Evolutionary conservation across 2,888 invertebrate genomes (phyloP), one percentile per base, ranked within the genome.

Genomic region (Napeogenes inachia): DNA sequence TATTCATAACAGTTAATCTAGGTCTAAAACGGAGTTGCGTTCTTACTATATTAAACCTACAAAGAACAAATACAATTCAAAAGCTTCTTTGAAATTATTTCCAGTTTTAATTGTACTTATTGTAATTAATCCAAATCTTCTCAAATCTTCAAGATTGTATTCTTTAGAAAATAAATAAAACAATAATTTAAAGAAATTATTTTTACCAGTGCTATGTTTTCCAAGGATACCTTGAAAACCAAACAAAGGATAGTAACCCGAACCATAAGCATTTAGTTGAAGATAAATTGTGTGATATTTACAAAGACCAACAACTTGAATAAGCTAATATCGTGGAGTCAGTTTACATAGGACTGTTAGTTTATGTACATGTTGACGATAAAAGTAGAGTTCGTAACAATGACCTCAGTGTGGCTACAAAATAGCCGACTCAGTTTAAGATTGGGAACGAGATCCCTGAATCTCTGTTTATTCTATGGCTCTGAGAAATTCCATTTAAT

Each of bases 331-430:
- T 62, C 56, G 58, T 58, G 54, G 45, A 68, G 61, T 56, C 56
- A 60, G 69, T 67, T 65, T 67, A 63, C 67, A 64, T 66, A 65
- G 67, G 67, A 61, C 61, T 64, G 62, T 68, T 63, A 46, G 61
- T 57, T 57, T n/a, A 57, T 57, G 46, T 57, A 30, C 32, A 45
- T 46, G 13, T 45, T 57, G 46, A 57, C 45, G 57, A 57, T 45
- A 45, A 57, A 57, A 45, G 13, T 54, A 12, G n/a, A n/a, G 45
- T 13, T 53, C 35, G 58, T 58, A 53, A 58, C 50, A 33, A 38
- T 42, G 47, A 38, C 56, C 56, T 53, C 58, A 38, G 38, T 42
- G 58, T 53, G 33, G n/a, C 58, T 38, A 58, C 42, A 47, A 59
- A 59, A 59, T 42, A 59, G 54, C 53, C 45, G 59, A 42, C 45